Evolutionary conservation across 2,797 vertebrate genomes (phyloP).

Genomic region (Lerista edwardsae): DNA sequence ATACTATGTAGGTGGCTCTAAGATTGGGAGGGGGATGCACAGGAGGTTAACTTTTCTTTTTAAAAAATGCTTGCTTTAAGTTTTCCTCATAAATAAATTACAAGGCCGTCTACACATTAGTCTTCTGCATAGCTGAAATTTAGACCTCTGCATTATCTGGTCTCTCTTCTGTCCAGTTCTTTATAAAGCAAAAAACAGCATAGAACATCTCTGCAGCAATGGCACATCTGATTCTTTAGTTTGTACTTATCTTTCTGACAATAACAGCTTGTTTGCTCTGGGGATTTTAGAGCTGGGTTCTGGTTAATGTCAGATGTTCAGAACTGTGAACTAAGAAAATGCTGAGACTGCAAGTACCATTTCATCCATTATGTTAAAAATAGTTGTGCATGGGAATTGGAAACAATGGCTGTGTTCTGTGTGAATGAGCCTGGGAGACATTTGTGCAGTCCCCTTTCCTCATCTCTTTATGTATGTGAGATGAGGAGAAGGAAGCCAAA

Average conservation of each 20-base stretch:
- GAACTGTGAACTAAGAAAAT: constrained; percentile 10
- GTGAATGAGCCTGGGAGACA: no score
- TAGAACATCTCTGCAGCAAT: constrained; percentile 15
- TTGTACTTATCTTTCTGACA: constrained; percentile 34
- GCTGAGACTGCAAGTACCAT: constrained; percentile 2
- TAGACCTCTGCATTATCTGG: neutral
- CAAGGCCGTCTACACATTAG: neutral
- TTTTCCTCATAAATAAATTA: neutral
- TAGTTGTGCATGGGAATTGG: neutral
- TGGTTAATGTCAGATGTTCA: constrained; percentile 25
- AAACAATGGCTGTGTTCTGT: neutral
- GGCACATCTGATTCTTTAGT: constrained; percentile 9
- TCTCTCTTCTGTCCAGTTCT: neutral
- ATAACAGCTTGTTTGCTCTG: constrained; percentile 12
- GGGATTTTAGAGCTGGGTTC: constrained; percentile 19
- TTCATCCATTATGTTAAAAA: neutral
- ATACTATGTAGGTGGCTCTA: neutral
- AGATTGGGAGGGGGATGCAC: neutral
- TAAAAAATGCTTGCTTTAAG: neutral
- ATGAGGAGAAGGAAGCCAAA: no score
- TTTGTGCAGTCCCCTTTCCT: no score
- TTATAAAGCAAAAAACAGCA: neutral
- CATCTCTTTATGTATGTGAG: no score
- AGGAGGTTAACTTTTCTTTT: neutral
- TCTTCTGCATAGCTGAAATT: neutral